phyloP scores from a whole-genome alignment of 2,797 vertebrate species.

The Malurus leucopterus region DNA sequence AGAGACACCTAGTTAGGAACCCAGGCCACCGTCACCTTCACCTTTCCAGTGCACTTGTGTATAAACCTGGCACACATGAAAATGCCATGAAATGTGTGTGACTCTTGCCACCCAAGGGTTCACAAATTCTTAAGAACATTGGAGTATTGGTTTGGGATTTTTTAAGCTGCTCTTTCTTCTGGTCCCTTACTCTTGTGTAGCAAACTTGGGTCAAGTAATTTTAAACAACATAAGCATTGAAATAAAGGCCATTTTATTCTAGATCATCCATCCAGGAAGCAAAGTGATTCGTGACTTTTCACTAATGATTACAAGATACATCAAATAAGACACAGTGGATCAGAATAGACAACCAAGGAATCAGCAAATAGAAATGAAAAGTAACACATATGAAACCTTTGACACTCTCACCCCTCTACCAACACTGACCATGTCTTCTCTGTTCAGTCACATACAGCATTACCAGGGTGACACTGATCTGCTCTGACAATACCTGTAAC shows the following conservation, averaged over 20 bases:
- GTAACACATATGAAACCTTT: background rate
- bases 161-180: background rate
- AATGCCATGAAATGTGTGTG: accelerated
- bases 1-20: background rate
- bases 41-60: background rate
- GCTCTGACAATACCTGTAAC: background rate
- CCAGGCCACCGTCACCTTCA: accelerated
- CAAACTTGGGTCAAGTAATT: background rate
- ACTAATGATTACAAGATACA: background rate
- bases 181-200: background rate
- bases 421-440: background rate
- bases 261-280: background rate
- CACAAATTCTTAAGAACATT: background rate
- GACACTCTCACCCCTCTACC: background rate
- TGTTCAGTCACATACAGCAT: background rate
- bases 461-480: background rate
- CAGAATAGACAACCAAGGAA: background rate
- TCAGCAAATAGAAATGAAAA: background rate
- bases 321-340: background rate
- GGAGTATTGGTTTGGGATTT: accelerated
- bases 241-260: background rate
- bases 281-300: background rate
- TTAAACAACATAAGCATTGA: background rate
- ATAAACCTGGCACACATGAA: background rate
- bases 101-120: background rate